A percentile compares a stretch with the other conserved stretches of the same genome.
These are phyloP conservation scores for Dipus sagitta DNA, from an alignment of 2,797 vertebrate genomes.

Conservation along the genomic window DNA sequence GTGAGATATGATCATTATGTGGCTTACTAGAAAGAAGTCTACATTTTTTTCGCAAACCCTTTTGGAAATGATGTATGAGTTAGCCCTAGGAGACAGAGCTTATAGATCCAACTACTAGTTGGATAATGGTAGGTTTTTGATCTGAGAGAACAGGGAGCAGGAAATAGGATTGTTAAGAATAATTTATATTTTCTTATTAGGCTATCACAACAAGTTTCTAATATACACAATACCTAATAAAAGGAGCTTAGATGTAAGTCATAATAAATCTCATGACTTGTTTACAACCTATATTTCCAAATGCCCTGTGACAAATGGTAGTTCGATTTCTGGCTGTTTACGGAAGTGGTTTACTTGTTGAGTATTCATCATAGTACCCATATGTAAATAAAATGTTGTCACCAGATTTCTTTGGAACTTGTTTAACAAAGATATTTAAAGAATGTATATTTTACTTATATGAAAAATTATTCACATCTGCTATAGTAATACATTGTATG, in stretches of 20 bases:
- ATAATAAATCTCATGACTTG: not conserved
- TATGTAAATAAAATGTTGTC: not conserved
- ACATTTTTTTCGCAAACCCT: not conserved
- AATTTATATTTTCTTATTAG: conserved; percentile 1
- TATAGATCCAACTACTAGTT: not conserved
- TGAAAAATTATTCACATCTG: not conserved
- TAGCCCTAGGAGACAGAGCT: not conserved
- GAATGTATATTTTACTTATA: not conserved
- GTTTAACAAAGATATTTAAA: conserved; percentile 12
- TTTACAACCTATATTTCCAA: not conserved
- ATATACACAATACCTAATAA: not conserved
- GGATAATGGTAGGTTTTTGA: not conserved
- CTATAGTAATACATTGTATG: not conserved
- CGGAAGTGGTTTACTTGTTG: not conserved
- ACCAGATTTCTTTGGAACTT: not conserved
- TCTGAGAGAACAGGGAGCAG: not conserved
- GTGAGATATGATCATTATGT: conserved; percentile 29
- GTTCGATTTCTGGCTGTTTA: not conserved
- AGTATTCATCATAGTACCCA: not conserved
- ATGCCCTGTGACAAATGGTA: not conserved
- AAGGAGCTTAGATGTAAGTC: not conserved
- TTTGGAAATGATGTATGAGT: conserved; percentile 11
- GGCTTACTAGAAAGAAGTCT: conserved; percentile 24
- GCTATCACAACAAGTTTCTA: not conserved
- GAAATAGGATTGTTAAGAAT: not conserved